phyloP scores from a whole-genome alignment of 2,888 invertebrate genomes.

The Andricus curvator region DNA sequence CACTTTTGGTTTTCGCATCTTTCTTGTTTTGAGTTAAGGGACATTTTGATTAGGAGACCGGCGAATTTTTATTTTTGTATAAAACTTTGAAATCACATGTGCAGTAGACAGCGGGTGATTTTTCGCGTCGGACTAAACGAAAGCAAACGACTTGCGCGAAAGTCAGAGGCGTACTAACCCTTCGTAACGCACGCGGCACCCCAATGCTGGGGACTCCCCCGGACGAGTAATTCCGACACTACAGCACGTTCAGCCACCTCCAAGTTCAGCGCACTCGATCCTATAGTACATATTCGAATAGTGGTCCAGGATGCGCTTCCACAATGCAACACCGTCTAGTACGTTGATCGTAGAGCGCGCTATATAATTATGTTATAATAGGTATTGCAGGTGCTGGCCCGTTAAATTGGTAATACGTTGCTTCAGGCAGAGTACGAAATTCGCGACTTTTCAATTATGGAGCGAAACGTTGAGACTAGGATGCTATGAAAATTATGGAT shows the following conservation, averaged over 20 bases:
- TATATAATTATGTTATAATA: constrained; percentile 71
- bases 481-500: background rate
- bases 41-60: background rate
- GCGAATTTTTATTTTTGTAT: background rate
- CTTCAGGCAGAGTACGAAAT: constrained; percentile 59
- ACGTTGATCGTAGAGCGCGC: constrained; percentile 36
- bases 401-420: constrained; percentile 72
- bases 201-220: constrained; percentile 54
- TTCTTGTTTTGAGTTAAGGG: background rate
- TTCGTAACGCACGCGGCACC: constrained; percentile 69
- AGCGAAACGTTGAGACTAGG: background rate
- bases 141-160: constrained; percentile 59
- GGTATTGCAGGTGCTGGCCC: constrained; percentile 69
- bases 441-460: constrained; percentile 37
- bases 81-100: background rate
- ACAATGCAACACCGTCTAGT: constrained; percentile 9
- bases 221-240: constrained; percentile 59
- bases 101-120: background rate
- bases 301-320: constrained; percentile 7
- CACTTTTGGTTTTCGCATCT: background rate
- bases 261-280: constrained; percentile 37
- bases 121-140: background rate
- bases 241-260: constrained; percentile 49
- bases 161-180: constrained; percentile 69
- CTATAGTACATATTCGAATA: constrained; percentile 2